These are phyloP conservation scores for Myripristis murdjan DNA, from an alignment of 2,797 vertebrate species.

Conservation along the genomic window DNA sequence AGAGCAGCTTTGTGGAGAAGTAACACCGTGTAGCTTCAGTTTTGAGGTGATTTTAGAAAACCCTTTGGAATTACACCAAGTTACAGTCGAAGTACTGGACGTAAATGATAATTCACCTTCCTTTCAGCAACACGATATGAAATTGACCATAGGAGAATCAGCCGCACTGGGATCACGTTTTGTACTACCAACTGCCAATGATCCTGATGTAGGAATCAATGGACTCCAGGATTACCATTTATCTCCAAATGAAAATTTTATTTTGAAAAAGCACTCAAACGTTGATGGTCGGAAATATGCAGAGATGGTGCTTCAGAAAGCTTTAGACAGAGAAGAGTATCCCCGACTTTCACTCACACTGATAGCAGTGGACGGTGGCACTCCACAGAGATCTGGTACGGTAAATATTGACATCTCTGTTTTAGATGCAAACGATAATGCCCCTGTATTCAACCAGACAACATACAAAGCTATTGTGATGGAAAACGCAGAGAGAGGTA, in stretches of 20 bases:
- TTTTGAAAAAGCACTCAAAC: slow-evolving; percentile 45
- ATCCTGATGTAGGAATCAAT: slow-evolving; percentile 58
- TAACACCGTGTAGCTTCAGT: slow-evolving; percentile 65
- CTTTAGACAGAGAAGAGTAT: slow-evolving; percentile 60
- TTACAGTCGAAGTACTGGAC: slow-evolving; percentile 64
- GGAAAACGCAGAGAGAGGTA: slow-evolving; percentile 43
- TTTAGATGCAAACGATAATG: slow-evolving; percentile 66
- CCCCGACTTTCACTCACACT: slow-evolving; percentile 53
- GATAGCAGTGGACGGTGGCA: slow-evolving; percentile 69
- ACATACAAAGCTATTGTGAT: slow-evolving; percentile 44
- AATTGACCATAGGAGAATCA: slow-evolving; percentile 61
- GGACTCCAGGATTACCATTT: slow-evolving; percentile 44
- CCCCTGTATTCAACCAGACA: slow-evolving; percentile 62
- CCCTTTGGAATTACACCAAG: slow-evolving; percentile 61
- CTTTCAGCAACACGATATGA: slow-evolving; percentile 42
- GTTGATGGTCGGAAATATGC: slow-evolving; percentile 54
- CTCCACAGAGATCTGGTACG: slow-evolving; percentile 60
- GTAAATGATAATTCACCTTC: slow-evolving; percentile 62
- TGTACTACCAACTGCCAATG: slow-evolving; percentile 45
- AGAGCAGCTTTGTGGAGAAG: slow-evolving; percentile 80
- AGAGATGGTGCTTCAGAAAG: slow-evolving; percentile 65
- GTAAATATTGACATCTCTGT: slow-evolving; percentile 63
- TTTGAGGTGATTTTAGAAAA: slow-evolving; percentile 72
- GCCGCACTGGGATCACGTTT: slow-evolving; percentile 39
- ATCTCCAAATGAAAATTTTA: slow-evolving; percentile 38